Conservation (phyloP, 2,113 vertebrate species). For the Stercorarius parasiticus region DNA sequence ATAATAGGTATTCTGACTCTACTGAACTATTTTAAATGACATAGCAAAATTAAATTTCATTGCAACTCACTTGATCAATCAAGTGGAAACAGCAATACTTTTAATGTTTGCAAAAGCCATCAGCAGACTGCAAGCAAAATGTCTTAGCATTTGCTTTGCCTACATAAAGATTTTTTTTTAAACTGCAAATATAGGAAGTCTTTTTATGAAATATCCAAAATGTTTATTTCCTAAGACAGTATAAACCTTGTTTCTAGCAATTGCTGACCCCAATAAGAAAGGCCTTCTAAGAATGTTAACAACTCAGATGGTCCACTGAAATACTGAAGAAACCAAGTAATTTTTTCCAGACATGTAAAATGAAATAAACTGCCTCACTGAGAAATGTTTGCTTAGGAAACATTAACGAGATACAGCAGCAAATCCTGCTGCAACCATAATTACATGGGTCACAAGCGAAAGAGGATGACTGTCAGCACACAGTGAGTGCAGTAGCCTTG, state of each 20-base stretch:
- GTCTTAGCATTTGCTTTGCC: constrained; percentile 12
- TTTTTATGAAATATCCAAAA: constrained; percentile 19
- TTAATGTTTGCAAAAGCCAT: constrained; percentile 14
- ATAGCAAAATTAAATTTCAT: constrained; percentile 13
- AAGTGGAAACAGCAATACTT: constrained; percentile 37
- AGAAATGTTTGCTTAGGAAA: neutral
- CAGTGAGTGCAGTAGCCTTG: neutral
- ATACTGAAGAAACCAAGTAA: neutral
- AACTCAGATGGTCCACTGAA: neutral
- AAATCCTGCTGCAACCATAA: neutral
- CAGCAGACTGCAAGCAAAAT: neutral
- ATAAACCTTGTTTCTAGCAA: neutral
- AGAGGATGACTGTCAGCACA: neutral
- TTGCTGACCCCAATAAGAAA: neutral
- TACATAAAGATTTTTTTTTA: neutral
- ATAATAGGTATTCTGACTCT: neutral
- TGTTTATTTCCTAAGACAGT: neutral
- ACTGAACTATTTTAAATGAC: constrained; percentile 18
- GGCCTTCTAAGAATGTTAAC: neutral
- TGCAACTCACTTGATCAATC: constrained; percentile 44
- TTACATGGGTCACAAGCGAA: neutral
- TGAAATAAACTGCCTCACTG: neutral
- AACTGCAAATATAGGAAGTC: constrained; percentile 14
- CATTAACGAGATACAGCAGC: neutral
- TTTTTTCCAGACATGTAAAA: neutral